phyloP scores from a whole-genome alignment of 2,113 vertebrate species.

The Orycteropus afer region DNA sequence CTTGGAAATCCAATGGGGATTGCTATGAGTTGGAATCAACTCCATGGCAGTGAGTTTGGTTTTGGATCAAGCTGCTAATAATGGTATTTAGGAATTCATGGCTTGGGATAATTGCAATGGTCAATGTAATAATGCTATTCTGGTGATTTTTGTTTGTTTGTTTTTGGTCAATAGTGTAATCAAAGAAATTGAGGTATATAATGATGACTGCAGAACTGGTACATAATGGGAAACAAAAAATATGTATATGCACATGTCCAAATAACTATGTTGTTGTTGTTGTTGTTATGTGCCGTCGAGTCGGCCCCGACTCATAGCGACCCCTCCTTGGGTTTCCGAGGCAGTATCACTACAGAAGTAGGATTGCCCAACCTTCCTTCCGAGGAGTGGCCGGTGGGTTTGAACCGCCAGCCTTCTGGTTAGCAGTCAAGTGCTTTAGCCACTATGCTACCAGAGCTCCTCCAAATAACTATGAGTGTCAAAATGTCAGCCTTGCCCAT shows the following conservation, averaged over 20 bases:
- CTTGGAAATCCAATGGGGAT: too few species aligned
- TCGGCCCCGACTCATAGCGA: too few species aligned
- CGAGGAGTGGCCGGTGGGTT: too few species aligned
- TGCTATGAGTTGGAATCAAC: too few species aligned
- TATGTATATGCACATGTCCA: background rate
- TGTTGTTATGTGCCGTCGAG: too few species aligned
- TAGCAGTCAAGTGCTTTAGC: too few species aligned
- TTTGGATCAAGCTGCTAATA: slow-evolving; percentile 14
- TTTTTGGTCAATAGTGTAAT: background rate
- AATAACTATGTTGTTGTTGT: background rate
- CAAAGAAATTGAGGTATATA: background rate
- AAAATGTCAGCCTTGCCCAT: background rate
- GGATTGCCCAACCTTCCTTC: too few species aligned
- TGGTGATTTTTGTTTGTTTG: background rate
- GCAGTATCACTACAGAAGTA: too few species aligned
- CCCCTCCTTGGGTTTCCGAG: too few species aligned
- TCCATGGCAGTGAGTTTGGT: too few species aligned
- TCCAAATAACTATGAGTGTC: background rate
- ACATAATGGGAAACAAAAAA: slow-evolving; percentile 19
- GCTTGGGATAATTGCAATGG: background rate
- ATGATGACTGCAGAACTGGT: background rate
- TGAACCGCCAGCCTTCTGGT: too few species aligned
- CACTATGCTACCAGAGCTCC: too few species aligned
- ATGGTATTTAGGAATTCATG: background rate
- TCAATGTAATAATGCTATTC: background rate